phyloP scores from a whole-genome alignment of 2,113 vertebrate species.

The Macroglossus sobrinus region DNA sequence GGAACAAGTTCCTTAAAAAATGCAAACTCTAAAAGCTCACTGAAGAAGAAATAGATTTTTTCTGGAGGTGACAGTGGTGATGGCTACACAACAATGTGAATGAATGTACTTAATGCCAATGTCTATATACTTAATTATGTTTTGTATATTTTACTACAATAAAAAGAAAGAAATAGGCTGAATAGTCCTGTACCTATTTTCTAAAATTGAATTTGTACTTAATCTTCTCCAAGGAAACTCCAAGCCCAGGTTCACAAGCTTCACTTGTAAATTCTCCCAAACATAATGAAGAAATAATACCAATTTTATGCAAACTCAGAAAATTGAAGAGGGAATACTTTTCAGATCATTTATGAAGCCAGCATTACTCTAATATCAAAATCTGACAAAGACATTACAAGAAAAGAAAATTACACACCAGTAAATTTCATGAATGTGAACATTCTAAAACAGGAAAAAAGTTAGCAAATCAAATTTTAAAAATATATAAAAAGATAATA shows the following conservation, averaged over 20 bases:
- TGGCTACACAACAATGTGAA: neutral
- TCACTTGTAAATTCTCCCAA: neutral
- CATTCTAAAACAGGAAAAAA: neutral
- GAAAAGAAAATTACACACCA: neutral
- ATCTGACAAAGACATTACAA: neutral
- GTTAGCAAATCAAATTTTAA: neutral
- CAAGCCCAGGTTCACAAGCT: neutral
- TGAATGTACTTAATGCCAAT: neutral
- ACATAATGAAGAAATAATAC: neutral
- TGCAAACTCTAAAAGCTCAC: neutral
- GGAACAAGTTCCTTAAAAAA: neutral
- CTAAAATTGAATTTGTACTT: constrained; percentile 1
- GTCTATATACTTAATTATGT: neutral
- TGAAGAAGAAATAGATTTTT: neutral
- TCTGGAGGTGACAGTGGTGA: neutral
- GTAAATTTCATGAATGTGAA: neutral
- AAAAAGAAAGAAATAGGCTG: neutral
- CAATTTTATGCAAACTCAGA: neutral
- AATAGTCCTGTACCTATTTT: neutral
- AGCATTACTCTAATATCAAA: neutral
- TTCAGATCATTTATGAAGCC: neutral
- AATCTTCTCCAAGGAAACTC: neutral
- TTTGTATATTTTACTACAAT: neutral
- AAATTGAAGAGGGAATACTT: neutral
- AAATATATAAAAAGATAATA: neutral